Base-by-base conservation (phyloP, 2,113 vertebrate species). In the Brachyhypopomus occidentalis region DNA sequence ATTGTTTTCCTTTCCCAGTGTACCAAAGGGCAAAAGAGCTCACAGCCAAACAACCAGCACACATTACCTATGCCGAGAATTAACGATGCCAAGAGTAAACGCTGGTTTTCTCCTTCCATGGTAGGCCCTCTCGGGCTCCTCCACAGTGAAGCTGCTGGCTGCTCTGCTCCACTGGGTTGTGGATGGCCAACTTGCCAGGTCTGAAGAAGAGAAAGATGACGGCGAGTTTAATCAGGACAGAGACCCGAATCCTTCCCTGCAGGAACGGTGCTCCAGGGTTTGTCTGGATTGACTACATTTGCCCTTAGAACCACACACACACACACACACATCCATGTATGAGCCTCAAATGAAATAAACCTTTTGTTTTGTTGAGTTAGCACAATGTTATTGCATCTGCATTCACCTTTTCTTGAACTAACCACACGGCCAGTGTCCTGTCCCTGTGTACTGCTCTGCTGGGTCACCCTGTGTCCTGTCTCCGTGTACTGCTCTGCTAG, bases 131-230 rank as follows among this genome's bases (percentile, higher is more conserved):
- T 4, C 78, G 76, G 92, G 91, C 88, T 83, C 84, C 63, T 87
- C 90, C 80, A 79, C 89, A 41, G 89, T 90, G 83, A 94, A 95
- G 72, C 92, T 97, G 69, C 79, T 96, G 85, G 85, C 87, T 63
- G 80, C 91, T 70, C 89, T 97, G 52, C 90, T 96, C 90, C 95
- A 98, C 82, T 97, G 96, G 95, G 89, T 96, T 30, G 92, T 95
- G 38, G 93, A 95, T 63, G 85, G 91, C 60, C 90, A 92, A 64
- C 91, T 91, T 16, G 22, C 92, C 74, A 80, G 66, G 20, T 86
- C 92, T 56, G 90, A 87, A 77, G 85, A 72, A 83, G 81, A 75
- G 38, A 84, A 88, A 22, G 56, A 80, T 81, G 79, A 86, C 80
- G 91, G 88, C 25, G n/a, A 22, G 55, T 41, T 16, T 45, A 0